Evolutionary conservation across 2,888 invertebrate genomes (phyloP).

Genomic region (Ypsolopha sequella): DNA sequence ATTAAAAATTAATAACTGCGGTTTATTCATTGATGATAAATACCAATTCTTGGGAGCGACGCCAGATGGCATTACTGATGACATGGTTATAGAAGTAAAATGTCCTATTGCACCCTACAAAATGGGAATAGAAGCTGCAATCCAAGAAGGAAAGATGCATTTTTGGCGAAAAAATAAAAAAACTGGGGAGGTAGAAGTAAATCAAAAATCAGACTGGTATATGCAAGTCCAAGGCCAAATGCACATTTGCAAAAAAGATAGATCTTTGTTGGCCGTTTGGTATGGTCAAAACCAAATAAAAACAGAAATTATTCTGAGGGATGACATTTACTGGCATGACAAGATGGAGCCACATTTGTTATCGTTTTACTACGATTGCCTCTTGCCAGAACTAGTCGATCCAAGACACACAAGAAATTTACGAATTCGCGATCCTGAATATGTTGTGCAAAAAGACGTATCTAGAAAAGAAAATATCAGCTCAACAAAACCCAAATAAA

Average conservation of each 20-base stretch:
- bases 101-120: slow-evolving; percentile 6
- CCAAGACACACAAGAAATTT: slow-evolving; percentile 5
- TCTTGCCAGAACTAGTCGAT: slow-evolving; percentile 9
- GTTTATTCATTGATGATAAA: slow-evolving; percentile 8
- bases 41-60: slow-evolving; percentile 9
- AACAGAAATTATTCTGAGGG: slow-evolving; percentile 5
- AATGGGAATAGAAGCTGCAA: slow-evolving; percentile 5
- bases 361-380: slow-evolving; percentile 6
- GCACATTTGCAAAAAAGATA: slow-evolving; percentile 4
- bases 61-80: slow-evolving; percentile 7
- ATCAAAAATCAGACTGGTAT: slow-evolving; percentile 7
- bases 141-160: slow-evolving; percentile 6
- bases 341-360: slow-evolving; percentile 7
- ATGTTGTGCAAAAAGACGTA: slow-evolving; percentile 7
- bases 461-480: too few species aligned
- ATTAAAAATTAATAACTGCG: slow-evolving; percentile 5
- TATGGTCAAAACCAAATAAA: slow-evolving; percentile 5
- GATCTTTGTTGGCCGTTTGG: slow-evolving; percentile 10
- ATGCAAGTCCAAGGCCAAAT: slow-evolving; percentile 11
- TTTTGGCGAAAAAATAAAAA: slow-evolving; percentile 6
- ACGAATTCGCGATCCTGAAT: too few species aligned
- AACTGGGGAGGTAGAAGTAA: slow-evolving; percentile 3
- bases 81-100: slow-evolving; percentile 8
- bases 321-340: slow-evolving; percentile 8
- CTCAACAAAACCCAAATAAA: too few species aligned